Evolutionary conservation across 2,113 vertebrate species (phyloP).

Genomic region (Stictonetta naevosa): DNA sequence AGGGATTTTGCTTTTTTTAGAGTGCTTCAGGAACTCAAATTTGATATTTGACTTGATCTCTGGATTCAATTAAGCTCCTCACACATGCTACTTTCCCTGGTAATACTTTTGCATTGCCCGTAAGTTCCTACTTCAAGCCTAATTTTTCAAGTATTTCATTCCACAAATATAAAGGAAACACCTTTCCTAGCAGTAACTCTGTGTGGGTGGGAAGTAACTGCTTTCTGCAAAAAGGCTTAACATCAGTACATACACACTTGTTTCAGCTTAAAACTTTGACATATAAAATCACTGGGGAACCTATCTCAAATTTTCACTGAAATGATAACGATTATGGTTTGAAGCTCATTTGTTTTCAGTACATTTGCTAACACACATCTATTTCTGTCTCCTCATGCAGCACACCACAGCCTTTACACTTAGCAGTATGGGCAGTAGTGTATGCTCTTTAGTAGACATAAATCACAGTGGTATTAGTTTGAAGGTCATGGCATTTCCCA

Average conservation of each 20-base stretch:
- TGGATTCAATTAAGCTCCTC: neutral
- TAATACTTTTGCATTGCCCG: neutral
- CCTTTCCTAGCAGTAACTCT: neutral
- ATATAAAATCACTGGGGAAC: neutral
- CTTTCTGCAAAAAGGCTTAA: neutral
- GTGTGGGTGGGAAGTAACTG: neutral
- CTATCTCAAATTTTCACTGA: neutral
- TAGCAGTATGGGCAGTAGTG: no score
- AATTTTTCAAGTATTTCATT: neutral
- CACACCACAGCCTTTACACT: neutral
- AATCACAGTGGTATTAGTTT: rapidly evolving
- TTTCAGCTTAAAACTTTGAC: neutral
- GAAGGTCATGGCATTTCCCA: rapidly evolving
- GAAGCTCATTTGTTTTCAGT: neutral
- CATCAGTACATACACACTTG: neutral
- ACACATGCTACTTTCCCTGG: neutral
- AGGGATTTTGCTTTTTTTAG: neutral
- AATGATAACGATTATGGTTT: neutral
- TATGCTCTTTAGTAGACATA: rapidly evolving
- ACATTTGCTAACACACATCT: neutral
- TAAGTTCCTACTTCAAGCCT: neutral
- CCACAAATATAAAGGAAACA: neutral
- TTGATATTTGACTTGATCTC: neutral
- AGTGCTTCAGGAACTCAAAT: neutral
- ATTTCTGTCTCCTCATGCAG: neutral